Evolutionary conservation across 92 coral and sea anemone species (phyloP).

Genomic region (Epizoanthus illoricatus): DNA sequence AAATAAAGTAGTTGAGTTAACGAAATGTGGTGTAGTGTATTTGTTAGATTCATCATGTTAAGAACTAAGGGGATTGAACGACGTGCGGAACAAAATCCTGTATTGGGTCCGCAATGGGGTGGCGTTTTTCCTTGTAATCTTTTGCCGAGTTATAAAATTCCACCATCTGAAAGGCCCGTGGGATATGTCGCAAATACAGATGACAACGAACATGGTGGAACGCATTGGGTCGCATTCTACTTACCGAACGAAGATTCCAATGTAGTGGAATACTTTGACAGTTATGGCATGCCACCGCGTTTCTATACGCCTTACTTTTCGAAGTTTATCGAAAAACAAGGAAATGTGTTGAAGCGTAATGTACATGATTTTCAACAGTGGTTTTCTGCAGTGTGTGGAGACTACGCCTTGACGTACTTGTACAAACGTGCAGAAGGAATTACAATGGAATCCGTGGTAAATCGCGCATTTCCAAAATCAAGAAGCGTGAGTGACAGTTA

Average conservation of each 20-base stretch:
- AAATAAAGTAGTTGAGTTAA: too few species aligned
- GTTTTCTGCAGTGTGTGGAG: conserved; percentile 35
- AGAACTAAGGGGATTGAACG: too few species aligned
- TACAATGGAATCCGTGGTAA: too few species aligned
- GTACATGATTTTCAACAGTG: conserved; percentile 23
- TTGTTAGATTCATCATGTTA: too few species aligned
- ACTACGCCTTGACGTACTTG: conserved; percentile 37
- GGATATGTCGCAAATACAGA: conserved; percentile 44
- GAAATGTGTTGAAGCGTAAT: neutral
- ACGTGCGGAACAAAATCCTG: too few species aligned
- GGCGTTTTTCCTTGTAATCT: neutral
- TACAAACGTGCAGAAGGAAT: conserved; percentile 16
- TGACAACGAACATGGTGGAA: conserved; percentile 32
- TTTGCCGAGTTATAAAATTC: neutral
- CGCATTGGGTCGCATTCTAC: conserved; percentile 51
- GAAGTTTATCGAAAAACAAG: neutral
- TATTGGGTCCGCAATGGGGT: neutral
- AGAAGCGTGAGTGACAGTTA: too few species aligned
- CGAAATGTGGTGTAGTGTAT: too few species aligned
- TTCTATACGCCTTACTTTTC: neutral
- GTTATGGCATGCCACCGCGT: conserved; percentile 37
- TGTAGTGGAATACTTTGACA: conserved; percentile 41
- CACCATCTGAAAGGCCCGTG: neutral
- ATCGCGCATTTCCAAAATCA: too few species aligned
- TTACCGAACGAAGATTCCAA: neutral